These are phyloP conservation scores for Chelidonichthys spinosus DNA, from an alignment of 2,797 vertebrate genomes.

Conservation along the genomic window DNA sequence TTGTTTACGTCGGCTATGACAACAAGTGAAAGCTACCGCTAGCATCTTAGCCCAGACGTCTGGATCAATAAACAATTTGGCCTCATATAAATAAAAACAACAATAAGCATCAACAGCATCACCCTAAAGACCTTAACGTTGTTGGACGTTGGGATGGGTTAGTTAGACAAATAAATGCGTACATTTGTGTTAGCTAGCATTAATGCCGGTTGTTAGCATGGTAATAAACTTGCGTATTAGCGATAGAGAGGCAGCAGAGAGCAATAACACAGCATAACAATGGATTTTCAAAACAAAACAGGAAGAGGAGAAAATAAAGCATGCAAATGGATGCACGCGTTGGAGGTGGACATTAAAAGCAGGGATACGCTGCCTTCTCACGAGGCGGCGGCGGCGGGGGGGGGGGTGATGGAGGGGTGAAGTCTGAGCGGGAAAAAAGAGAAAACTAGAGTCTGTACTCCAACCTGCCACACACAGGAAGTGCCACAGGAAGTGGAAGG, in stretches of 20 bases:
- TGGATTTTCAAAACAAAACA: constrained; percentile 43
- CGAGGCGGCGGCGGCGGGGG: constrained; percentile 66
- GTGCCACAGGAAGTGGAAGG: constrained; percentile 82
- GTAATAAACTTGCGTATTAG: constrained; percentile 28
- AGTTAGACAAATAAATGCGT: no score
- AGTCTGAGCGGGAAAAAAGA: constrained; percentile 68
- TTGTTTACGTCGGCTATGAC: no score
- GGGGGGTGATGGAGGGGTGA: constrained; percentile 68
- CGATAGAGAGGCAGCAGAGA: constrained; percentile 69
- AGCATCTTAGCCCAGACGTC: no score
- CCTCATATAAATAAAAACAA: no score
- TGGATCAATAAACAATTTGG: no score
- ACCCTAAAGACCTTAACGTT: no score
- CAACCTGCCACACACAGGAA: constrained; percentile 86
- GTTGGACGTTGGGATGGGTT: no score
- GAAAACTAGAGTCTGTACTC: constrained; percentile 70
- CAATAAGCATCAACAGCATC: no score
- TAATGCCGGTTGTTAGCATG: no score
- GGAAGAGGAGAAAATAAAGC: constrained; percentile 53
- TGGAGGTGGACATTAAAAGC: constrained; percentile 50
- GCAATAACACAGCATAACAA: constrained; percentile 38
- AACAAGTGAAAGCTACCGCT: no score
- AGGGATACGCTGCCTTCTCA: constrained; percentile 82
- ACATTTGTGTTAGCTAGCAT: no score
- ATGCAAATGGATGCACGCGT: constrained; percentile 72